Conservation (phyloP, 2,888 invertebrate species). For the Drosophila neotestacea region DNA sequence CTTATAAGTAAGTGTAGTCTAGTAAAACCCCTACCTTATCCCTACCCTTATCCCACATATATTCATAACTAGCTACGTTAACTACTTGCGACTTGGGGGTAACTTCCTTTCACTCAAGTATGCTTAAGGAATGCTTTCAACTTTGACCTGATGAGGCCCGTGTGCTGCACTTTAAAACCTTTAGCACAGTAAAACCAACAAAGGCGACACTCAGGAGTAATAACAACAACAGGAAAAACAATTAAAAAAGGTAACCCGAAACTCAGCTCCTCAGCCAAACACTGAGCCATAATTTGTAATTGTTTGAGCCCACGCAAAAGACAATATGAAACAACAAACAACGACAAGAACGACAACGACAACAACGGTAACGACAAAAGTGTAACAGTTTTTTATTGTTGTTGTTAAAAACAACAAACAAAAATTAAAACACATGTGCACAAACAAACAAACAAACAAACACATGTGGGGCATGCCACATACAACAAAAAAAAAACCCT, state of each 20-base stretch:
- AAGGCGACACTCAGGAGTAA: constrained; percentile 52
- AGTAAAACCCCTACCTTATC: neutral
- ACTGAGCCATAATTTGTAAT: constrained; percentile 76
- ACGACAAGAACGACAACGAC: constrained; percentile 24
- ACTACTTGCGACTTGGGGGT: constrained; percentile 9
- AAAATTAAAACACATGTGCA: constrained; percentile 71
- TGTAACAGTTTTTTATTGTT: constrained; percentile 61
- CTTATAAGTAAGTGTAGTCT: neutral
- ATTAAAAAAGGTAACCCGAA: constrained; percentile 68
- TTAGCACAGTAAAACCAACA: constrained; percentile 49
- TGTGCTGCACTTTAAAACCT: constrained; percentile 45
- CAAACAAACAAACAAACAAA: constrained; percentile 54
- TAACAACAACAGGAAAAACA: constrained; percentile 54
- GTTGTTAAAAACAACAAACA: constrained; percentile 59
- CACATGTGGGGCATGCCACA: constrained; percentile 63
- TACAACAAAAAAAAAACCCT: constrained; percentile 53
- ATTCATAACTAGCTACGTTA: constrained; percentile 4
- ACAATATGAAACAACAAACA: constrained; percentile 53
- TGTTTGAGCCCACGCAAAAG: constrained; percentile 76
- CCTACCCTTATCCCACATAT: neutral
- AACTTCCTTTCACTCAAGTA: constrained; percentile 16
- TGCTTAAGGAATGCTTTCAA: constrained; percentile 31
- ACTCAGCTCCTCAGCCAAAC: constrained; percentile 25
- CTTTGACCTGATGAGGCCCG: constrained; percentile 54
- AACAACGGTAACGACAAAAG: constrained; percentile 39